A percentile compares a stretch with the other conserved stretches of the same genome.
Conservation (phyloP, 2,797 vertebrate species). For the Parambassis ranga region DNA sequence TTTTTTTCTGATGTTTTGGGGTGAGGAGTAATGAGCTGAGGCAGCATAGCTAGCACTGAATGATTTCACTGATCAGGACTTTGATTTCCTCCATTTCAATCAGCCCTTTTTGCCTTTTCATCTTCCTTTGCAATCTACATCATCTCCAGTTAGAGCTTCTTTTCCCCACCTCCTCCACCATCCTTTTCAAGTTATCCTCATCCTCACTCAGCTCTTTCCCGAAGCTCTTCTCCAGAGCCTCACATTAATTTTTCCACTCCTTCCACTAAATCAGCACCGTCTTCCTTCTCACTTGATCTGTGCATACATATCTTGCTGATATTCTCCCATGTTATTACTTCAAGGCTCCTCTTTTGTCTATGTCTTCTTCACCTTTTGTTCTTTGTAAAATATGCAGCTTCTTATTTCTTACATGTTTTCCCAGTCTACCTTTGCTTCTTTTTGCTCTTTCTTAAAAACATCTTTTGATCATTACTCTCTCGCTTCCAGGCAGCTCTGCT, state of each 20-base stretch:
- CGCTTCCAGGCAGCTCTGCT: constrained; percentile 5
- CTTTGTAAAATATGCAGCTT: constrained; percentile 1
- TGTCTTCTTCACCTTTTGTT: constrained; percentile 1
- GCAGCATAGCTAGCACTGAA: neutral
- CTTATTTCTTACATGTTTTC: neutral
- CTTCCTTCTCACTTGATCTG: neutral
- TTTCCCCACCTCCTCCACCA: neutral
- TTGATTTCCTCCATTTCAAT: constrained; percentile 1
- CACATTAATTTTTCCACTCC: neutral
- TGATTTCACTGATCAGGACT: neutral
- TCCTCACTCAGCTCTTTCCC: neutral
- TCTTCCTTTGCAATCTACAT: neutral
- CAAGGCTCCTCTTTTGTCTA: neutral
- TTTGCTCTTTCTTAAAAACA: neutral
- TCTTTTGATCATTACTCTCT: constrained; percentile 21
- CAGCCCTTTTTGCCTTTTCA: neutral
- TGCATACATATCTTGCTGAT: neutral
- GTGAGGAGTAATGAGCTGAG: neutral
- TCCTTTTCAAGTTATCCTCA: neutral
- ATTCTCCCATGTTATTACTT: too few relatives aligned
- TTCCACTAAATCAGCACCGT: neutral
- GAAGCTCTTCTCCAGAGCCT: neutral
- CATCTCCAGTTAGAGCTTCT: neutral
- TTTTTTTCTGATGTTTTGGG: neutral
- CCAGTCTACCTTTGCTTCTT: neutral